phyloP scores from a whole-genome alignment of 2,888 invertebrate genomes.

The Chalcis sispes region DNA sequence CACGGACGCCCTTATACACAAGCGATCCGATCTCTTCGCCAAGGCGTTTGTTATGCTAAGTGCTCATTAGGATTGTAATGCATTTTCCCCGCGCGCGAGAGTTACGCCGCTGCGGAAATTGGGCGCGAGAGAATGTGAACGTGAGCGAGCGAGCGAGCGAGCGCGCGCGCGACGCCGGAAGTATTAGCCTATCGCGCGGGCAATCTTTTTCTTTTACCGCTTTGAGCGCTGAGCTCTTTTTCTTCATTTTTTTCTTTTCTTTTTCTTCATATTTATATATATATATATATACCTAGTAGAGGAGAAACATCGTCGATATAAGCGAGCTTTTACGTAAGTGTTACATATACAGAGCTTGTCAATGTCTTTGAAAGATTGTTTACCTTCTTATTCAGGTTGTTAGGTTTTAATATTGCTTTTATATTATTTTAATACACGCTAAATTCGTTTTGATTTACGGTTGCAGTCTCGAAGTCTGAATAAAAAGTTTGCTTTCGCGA shows the following conservation, averaged over 20 bases:
- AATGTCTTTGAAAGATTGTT: too few species aligned
- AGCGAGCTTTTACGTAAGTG: constrained; percentile 2
- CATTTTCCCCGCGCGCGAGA: constrained; percentile 63
- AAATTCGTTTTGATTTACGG: too few species aligned
- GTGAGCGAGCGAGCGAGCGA: constrained; percentile 3
- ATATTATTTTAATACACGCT: too few species aligned
- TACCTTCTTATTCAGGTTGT: too few species aligned
- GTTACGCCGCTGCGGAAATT: constrained; percentile 64
- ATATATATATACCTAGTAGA: constrained; percentile 7
- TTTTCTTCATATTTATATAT: constrained; percentile 13
- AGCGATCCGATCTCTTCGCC: constrained; percentile 65
- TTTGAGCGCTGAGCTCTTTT: neutral
- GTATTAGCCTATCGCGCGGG: constrained; percentile 52
- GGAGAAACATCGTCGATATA: neutral
- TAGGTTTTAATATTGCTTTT: too few species aligned
- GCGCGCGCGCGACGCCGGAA: constrained; percentile 53
- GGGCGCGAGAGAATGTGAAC: constrained; percentile 55
- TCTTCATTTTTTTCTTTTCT: neutral
- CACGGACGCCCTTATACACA: too few species aligned
- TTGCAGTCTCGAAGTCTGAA: too few species aligned
- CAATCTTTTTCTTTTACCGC: constrained; percentile 9
- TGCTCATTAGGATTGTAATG: constrained; percentile 74
- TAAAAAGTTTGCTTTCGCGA: too few species aligned
- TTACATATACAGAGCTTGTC: too few species aligned
- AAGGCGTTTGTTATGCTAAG: constrained; percentile 73